These are phyloP conservation scores for Paratilapia polleni DNA, from an alignment of 2,113 vertebrate species.

Conservation along the genomic window DNA sequence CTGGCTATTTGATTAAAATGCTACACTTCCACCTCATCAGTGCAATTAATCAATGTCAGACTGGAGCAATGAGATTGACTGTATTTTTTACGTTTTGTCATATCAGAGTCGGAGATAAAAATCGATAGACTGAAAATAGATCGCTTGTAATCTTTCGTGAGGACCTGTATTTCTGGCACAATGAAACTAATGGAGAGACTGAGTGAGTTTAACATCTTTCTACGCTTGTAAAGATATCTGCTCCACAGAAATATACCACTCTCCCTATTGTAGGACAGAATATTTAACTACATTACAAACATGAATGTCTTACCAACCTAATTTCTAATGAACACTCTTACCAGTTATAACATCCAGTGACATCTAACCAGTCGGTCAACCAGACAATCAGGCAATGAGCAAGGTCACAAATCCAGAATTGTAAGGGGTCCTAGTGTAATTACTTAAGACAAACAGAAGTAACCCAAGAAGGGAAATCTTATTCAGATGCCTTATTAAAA, in stretches of 20 bases:
- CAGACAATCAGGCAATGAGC: background rate
- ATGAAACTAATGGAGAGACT: no score
- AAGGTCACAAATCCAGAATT: background rate
- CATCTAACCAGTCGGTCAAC: background rate
- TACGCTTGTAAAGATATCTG: background rate
- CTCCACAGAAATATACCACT: background rate
- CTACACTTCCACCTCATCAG: background rate
- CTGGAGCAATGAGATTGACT: accelerated
- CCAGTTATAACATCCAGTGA: background rate
- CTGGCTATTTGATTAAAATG: accelerated
- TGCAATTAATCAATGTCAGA: background rate
- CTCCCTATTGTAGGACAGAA: background rate
- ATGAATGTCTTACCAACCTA: background rate
- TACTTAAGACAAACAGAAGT: background rate
- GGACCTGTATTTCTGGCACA: no score
- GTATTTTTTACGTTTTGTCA: background rate
- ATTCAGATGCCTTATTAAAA: background rate
- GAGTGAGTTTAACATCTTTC: background rate
- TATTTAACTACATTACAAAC: background rate
- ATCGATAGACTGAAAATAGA: no score
- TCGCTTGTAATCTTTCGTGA: no score
- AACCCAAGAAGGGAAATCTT: background rate
- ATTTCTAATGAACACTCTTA: background rate
- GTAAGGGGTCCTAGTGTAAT: background rate
- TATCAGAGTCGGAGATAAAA: background rate